Percentiles rank a stretch among this genome's conserved stretches.
These are phyloP conservation scores for Tyria jacobaeae DNA, from an alignment of 2,888 invertebrate species.

Conservation along the genomic window DNA sequence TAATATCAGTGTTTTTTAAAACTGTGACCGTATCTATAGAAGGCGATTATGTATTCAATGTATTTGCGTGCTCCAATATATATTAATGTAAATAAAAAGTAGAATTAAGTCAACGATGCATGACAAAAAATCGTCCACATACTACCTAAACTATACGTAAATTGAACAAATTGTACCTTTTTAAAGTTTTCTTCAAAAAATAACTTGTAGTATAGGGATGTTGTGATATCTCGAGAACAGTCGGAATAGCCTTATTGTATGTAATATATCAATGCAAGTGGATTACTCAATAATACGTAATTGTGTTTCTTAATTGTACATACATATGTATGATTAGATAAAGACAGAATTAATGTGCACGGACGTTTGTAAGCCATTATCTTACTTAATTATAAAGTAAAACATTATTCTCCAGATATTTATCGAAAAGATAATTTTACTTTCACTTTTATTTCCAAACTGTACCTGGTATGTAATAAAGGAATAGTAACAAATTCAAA, in stretches of 20 bases:
- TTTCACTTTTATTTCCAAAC: slow-evolving; percentile 3
- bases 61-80: slow-evolving; percentile 39
- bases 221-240: slow-evolving; percentile 70
- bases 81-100: slow-evolving; percentile 68
- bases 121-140: slow-evolving; percentile 75
- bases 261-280: slow-evolving; percentile 65
- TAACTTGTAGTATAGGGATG: slow-evolving; percentile 64
- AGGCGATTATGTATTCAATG: slow-evolving; percentile 8
- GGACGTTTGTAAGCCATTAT: slow-evolving; percentile 5
- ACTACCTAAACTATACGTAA: slow-evolving; percentile 71
- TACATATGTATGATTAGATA: slow-evolving; percentile 7
- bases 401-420: slow-evolving; percentile 1
- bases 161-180: slow-evolving; percentile 71
- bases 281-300: slow-evolving; percentile 43
- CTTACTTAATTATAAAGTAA: slow-evolving; percentile 13
- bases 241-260: slow-evolving; percentile 66
- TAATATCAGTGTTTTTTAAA: neutral
- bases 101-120: slow-evolving; percentile 61
- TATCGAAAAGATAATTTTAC: slow-evolving; percentile 1
- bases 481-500: slow-evolving; percentile 19
- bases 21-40: neutral
- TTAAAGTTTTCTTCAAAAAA: slow-evolving; percentile 54
- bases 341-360: slow-evolving; percentile 7
- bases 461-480: slow-evolving; percentile 12
- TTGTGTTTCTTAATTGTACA: slow-evolving; percentile 46